Evolutionary conservation across 2,113 vertebrate species (phyloP), one percentile per base, ranked within the genome.

Genomic region (Megaptera novaeangliae): DNA sequence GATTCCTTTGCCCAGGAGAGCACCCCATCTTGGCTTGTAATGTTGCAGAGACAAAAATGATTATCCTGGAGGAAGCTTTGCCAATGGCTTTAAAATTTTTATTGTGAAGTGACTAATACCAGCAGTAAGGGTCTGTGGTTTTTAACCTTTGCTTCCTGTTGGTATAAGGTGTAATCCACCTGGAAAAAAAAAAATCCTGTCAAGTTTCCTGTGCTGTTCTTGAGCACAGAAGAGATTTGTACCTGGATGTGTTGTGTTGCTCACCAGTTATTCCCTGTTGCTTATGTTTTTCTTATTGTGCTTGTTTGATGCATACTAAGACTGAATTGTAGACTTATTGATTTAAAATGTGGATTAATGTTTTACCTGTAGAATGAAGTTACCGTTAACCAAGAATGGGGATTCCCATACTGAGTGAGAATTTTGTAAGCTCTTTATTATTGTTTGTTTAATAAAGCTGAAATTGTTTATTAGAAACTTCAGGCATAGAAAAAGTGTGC

Each of bases 61-160:
- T 98, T 97, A 96, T 98, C 98, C 97, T 98, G 84, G 84, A 98
- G 98, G 98, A 98, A 98, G 98, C 97, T 97, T 98, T 97, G 93
- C 96, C 98, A 92, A 88, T 97, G 96, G 94, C 91, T 52, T 98
- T 96, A 93, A 95, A 69, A 44, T 41, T 96, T 98, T 98, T 98
- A 88, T 95, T 94, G 75, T 81, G 90, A 80, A 97, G 69, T 97
- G 96, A 98, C 94, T 98, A 90, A 90, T 89, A 88, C 91, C 94
- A 90, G 61, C 66, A 87, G 41, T 88, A 95, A 95, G 66, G 46
- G 46, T 71, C 64, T 97, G 61, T 95, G 92, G 83, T 69, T 97
- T 96, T 96, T 84, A 93, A 64, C 52, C 61, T 92, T 91, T 96
- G 83, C 39, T 88, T 97, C 69, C 46, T 97, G 20, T 57, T 57